Percentiles rank a stretch among this genome's conserved stretches.
Conservation (phyloP, 2,888 invertebrate genomes). For the Schizotus pectinicornis region DNA sequence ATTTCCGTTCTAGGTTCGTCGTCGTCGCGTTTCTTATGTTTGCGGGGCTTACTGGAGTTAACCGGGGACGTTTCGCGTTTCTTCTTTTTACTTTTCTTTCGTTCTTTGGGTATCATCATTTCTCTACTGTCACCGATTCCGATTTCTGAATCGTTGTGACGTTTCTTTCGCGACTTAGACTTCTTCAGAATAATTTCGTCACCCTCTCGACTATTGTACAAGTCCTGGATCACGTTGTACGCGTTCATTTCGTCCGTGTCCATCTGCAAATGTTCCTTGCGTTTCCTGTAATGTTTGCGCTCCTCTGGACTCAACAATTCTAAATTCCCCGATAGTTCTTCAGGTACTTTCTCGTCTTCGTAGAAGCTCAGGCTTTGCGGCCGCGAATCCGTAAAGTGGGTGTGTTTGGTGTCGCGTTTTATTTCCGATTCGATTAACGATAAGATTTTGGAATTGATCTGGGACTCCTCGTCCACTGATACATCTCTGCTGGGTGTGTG, state of each 20-base stretch:
- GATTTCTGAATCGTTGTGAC: slow-evolving; percentile 44
- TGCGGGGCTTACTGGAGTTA: too few species aligned
- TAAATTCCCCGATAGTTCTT: slow-evolving; percentile 57
- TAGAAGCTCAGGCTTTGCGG: slow-evolving; percentile 60
- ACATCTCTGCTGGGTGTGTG: slow-evolving; percentile 58
- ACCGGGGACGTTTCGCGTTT: slow-evolving; percentile 50
- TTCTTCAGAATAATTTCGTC: slow-evolving; percentile 54
- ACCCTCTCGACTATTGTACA: slow-evolving; percentile 50
- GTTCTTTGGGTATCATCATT: slow-evolving; percentile 59
- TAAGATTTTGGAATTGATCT: slow-evolving; percentile 62
- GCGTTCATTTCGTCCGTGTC: slow-evolving; percentile 56
- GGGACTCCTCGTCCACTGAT: slow-evolving; percentile 65
- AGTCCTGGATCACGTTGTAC: slow-evolving; percentile 56
- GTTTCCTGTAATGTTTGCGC: slow-evolving; percentile 53
- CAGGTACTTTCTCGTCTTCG: slow-evolving; percentile 58
- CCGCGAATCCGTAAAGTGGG: slow-evolving; percentile 57
- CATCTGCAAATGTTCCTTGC: slow-evolving; percentile 53
- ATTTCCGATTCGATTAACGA: slow-evolving; percentile 57
- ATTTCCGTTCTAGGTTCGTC: slow-evolving; percentile 56
- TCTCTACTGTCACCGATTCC: slow-evolving; percentile 56
- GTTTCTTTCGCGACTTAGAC: slow-evolving; percentile 55
- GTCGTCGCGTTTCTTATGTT: slow-evolving; percentile 54
- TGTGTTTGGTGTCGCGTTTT: slow-evolving; percentile 55
- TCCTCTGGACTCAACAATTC: slow-evolving; percentile 58
- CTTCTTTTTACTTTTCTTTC: slow-evolving; percentile 57